Evolutionary conservation across 1,140 invertebrate species (phyloP).

Genomic region (Planococcus citri): DNA sequence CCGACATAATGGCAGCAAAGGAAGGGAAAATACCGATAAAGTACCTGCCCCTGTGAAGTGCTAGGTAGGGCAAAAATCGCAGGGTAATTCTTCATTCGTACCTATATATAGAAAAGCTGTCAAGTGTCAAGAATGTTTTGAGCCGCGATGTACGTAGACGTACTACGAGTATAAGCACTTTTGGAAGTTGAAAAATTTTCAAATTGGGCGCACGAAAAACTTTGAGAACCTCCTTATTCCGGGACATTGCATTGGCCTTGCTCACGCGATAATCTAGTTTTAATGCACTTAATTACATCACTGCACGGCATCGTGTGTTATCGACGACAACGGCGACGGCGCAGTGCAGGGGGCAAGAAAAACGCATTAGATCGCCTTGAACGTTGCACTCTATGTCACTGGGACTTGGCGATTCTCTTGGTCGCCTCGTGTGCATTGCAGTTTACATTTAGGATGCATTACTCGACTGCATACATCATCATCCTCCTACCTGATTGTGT

Average conservation of each 20-base stretch:
- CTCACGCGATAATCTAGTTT: constrained; percentile 1
- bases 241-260: neutral
- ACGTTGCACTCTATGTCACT: constrained; percentile 1
- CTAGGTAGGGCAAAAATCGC: neutral
- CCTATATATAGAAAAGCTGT: too few species aligned
- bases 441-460: neutral
- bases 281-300: neutral
- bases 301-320: neutral
- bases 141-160: too few species aligned
- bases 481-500: neutral
- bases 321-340: neutral
- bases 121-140: too few species aligned
- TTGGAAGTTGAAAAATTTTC: neutral
- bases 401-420: neutral
- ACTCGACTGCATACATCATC: neutral
- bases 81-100: too few species aligned
- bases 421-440: neutral
- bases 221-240: neutral
- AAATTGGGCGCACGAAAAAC: neutral
- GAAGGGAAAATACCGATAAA: too few species aligned
- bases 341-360: neutral
- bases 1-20: too few species aligned
- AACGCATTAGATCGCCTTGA: neutral
- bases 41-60: too few species aligned
- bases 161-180: too few species aligned